Evolutionary conservation across 2,113 vertebrate genomes (phyloP).

Genomic region (Podocnemis expansa): DNA sequence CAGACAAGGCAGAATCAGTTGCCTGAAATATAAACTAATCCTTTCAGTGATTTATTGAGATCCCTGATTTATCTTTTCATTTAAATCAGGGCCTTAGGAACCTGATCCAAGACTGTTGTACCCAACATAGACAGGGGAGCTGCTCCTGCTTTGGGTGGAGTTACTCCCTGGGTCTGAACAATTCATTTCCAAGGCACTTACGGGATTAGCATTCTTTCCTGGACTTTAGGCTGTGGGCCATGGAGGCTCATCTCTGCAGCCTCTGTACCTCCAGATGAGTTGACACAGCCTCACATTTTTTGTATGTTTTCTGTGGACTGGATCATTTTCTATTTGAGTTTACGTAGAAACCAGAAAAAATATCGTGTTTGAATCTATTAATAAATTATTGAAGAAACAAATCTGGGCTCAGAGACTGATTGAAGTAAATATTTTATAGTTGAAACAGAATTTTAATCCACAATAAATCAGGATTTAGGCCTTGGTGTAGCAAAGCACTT

Average conservation of each 20-base stretch:
- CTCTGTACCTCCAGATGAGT: background rate
- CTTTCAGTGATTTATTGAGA: background rate
- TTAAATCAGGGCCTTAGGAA: background rate
- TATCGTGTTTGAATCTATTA: background rate
- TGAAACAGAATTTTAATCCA: conserved; percentile 4
- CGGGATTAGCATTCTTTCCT: background rate
- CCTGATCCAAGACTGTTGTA: background rate
- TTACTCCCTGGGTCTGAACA: background rate
- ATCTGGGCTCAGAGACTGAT: background rate
- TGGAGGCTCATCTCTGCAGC: background rate
- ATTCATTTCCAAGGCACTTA: background rate
- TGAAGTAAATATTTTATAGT: background rate
- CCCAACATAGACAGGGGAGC: background rate
- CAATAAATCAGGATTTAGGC: background rate
- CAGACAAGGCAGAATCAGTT: background rate
- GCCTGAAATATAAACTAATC: background rate
- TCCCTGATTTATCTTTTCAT: background rate
- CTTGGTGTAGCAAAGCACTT: background rate
- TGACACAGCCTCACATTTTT: background rate
- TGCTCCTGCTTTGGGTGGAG: background rate
- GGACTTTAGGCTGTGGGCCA: background rate
- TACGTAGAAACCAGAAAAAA: background rate
- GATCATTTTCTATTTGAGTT: background rate
- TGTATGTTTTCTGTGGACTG: background rate
- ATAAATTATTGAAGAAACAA: background rate